Percentiles rank a stretch among this genome's conserved stretches.
Conservation (phyloP, 2,888 invertebrate species). For the Drosophila vallismaia region DNA sequence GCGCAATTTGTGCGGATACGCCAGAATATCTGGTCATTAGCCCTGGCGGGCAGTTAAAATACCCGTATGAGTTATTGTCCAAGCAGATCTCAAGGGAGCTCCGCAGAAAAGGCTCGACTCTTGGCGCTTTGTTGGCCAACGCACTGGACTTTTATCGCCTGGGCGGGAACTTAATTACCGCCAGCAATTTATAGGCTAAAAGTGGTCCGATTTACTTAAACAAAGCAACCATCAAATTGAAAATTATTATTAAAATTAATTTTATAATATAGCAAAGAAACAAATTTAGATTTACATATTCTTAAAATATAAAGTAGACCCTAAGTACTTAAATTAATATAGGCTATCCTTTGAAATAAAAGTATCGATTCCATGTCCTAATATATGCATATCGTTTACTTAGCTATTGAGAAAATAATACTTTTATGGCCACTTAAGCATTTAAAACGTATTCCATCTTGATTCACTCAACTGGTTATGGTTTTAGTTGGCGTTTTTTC, state of each 20-base stretch:
- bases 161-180: conserved; percentile 58
- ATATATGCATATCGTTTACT: conserved; percentile 31
- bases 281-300: conserved; percentile 2
- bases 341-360: no score
- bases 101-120: conserved; percentile 9
- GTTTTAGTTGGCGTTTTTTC: conserved; percentile 30
- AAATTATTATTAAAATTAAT: conserved; percentile 44
- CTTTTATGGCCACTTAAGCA: conserved; percentile 68
- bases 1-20: conserved; percentile 66
- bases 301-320: background rate
- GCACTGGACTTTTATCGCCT: conserved; percentile 60
- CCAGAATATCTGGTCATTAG: conserved; percentile 63
- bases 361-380: conserved; percentile 4
- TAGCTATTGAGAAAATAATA: conserved; percentile 24
- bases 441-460: conserved; percentile 52
- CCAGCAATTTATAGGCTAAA: conserved; percentile 60
- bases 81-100: conserved; percentile 37
- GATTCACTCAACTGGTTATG: conserved; percentile 50
- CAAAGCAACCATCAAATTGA: conserved; percentile 24
- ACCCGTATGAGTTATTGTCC: conserved; percentile 77
- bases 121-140: conserved; percentile 51
- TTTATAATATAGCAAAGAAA: background rate
- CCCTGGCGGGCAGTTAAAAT: conserved; percentile 65
- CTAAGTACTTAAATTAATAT: background rate
- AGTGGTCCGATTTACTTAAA: conserved; percentile 47